Base-by-base conservation (phyloP, 2,113 vertebrate species). In the Odocoileus virginianus region DNA sequence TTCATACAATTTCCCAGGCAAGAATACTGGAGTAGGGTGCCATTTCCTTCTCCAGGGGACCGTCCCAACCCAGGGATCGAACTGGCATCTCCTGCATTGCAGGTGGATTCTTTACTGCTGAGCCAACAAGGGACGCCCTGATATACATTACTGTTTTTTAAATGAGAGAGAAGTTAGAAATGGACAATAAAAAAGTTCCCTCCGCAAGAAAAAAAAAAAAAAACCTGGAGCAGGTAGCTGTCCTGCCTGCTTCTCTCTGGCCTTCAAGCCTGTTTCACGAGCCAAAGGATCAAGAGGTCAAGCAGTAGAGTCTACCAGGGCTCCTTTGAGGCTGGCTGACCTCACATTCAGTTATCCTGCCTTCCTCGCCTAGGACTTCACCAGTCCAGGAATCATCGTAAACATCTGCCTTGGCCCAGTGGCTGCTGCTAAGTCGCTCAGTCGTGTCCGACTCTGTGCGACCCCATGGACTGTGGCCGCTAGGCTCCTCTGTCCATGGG, bases 231-330 rank as follows among this genome's bases (percentile, higher is more conserved):
- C n/a, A 90, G 60, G 81, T 17, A 58, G 52, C 0, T 67, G 50
- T 83, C 16, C 47, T 82, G 83, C 23, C 67, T 67, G 5, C 13
- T 91, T 79, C 74, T 97, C 64, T 95, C 54, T 40, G 94, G 54
- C 19, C 27, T 79, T 60, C 57, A 76, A 76, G 52, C 17, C 45
- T 11, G 8, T 76, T 74, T 54, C 79, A 23, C 3, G 25, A 33
- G 19, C 43, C 47, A 91, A 91, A 91, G 16, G 14, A n/a, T n/a
- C 57, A 30, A 52, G 50, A 79, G 28, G 58, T 54, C 54, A 61
- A 83, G 78, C 6, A 21, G 76, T 33, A 64, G 33, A 28, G 71
- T 85, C 28, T 50, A 47, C 19, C 21, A 43, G 1, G 36, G 60
- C n/a, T 96, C 88, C 52, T 21, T 57, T 71, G 27, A 85, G 15